Base-by-base conservation (phyloP, 2,797 vertebrate species). In the Hydrocynus forskahlii region DNA sequence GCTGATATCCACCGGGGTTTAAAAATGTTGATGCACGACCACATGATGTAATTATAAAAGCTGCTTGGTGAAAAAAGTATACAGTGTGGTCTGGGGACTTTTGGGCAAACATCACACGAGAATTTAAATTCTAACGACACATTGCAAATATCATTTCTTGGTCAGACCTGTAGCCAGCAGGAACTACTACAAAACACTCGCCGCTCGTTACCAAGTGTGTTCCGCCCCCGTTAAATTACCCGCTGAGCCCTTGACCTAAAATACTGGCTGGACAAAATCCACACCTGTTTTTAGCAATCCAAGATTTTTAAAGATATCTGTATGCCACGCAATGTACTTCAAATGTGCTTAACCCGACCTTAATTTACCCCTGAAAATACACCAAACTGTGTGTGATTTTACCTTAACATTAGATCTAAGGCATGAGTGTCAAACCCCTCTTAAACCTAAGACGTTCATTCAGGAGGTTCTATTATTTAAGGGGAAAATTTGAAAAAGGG, bases 11-110 rank as follows among this genome's bases (percentile, higher is more conserved):
- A 48, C 43, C 67, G 25, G 43, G 67, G 67, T 21, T 14, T 69
- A 50, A 48, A 50, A 69, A 50, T 50, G 21, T 23, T 69, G 50
- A 69, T 48, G 68, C 48, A 21, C 12, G 13, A 54, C 8, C 68
- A 71, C 45, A 71, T 9, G 23, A 13, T 16, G 48, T 71, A 71
- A 71, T 71, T 71, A 71, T 29, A 54, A 52, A 12, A 35, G 48
- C 68, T 10, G 17, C 5, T 45, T 7, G 2, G 45, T 52, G 21
- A 21, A 68, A 68, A 68, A 71, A 29, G 29, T 29, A 29, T 29
- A 25, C 19, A 4, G 23, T 1, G 40, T 48, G 67, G 21, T 19
- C 21, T 45, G 66, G 19, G 48, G 66, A 68, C 19, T 21, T 69
- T 5, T 21, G 43, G 43, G 43, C 10, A 23, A 71, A 54, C 48